A percentile compares a stretch with the other conserved stretches of the same genome.
phyloP scores from a whole-genome alignment of 2,113 vertebrate genomes.

The Herpetotheres cachinnans region DNA sequence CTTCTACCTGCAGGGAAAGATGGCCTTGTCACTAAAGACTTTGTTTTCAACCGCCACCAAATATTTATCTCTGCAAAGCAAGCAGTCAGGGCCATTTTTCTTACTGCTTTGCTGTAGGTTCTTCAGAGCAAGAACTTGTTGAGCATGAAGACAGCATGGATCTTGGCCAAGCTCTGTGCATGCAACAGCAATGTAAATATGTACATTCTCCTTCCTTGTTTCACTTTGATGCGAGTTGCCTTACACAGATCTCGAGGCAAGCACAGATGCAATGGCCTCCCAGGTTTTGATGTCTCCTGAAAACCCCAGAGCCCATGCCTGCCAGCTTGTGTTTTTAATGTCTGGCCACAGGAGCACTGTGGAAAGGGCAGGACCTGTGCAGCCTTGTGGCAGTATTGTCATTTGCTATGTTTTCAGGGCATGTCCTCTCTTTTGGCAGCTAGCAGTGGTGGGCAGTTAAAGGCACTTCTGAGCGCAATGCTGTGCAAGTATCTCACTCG shows the following conservation, averaged over 20 bases:
- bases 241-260: conserved; percentile 70
- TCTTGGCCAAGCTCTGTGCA: neutral
- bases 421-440: neutral
- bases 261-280: neutral
- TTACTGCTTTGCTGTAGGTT: neutral
- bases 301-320: conserved; percentile 70
- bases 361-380: neutral
- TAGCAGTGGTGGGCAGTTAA: neutral
- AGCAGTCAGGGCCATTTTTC: neutral
- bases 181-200: neutral
- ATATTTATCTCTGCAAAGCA: neutral
- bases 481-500: neutral
- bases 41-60: neutral
- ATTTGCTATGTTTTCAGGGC: neutral
- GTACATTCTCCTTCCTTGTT: neutral
- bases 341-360: neutral
- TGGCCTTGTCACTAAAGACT: neutral
- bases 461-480: neutral
- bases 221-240: conserved; percentile 43
- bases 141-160: rapidly evolving
- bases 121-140: neutral
- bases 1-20: neutral
- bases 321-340: conserved; percentile 51
- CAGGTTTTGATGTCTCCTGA: conserved; percentile 50
- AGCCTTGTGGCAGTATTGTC: neutral